phyloP scores from a whole-genome alignment of 2,797 vertebrate genomes.

The Pangasius krempfi region DNA sequence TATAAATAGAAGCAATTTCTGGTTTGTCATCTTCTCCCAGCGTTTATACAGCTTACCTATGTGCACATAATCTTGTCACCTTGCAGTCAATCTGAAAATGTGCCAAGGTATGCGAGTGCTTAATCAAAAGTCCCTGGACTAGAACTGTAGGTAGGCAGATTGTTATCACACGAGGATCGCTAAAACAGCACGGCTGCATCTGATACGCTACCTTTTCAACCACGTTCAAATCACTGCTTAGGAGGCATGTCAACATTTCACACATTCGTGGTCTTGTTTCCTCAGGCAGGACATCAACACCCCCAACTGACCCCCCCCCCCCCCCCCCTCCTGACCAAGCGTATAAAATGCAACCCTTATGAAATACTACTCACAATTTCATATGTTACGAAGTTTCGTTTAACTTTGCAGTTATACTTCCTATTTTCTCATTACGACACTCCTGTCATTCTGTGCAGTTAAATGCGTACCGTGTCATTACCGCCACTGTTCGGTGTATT shows the following conservation, averaged over 20 bases:
- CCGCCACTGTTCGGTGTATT: not conserved
- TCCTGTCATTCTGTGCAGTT: not conserved
- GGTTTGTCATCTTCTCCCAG: not conserved
- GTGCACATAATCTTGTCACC: not conserved
- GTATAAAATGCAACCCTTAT: not conserved
- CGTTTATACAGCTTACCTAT: not conserved
- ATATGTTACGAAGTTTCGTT: not conserved
- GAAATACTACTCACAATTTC: not conserved
- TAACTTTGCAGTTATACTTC: not conserved
- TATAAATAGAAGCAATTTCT: not conserved
- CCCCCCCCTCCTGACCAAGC: not conserved
- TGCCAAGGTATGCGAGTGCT: not conserved
- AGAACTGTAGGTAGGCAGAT: conserved; percentile 8
- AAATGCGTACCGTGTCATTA: too few relatives aligned
- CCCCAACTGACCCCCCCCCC: not conserved
- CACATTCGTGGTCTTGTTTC: not conserved
- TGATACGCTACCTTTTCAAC: not conserved
- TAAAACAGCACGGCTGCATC: not conserved
- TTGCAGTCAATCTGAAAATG: not conserved
- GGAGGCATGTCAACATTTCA: conserved; percentile 13
- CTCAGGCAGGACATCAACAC: not conserved
- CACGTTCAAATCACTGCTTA: conserved; percentile 10
- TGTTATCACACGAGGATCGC: conserved; percentile 4
- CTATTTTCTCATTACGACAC: not conserved
- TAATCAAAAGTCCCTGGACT: conserved; percentile 1